Evolutionary conservation across 2,113 vertebrate genomes (phyloP).

Genomic region (Cololabis saira): DNA sequence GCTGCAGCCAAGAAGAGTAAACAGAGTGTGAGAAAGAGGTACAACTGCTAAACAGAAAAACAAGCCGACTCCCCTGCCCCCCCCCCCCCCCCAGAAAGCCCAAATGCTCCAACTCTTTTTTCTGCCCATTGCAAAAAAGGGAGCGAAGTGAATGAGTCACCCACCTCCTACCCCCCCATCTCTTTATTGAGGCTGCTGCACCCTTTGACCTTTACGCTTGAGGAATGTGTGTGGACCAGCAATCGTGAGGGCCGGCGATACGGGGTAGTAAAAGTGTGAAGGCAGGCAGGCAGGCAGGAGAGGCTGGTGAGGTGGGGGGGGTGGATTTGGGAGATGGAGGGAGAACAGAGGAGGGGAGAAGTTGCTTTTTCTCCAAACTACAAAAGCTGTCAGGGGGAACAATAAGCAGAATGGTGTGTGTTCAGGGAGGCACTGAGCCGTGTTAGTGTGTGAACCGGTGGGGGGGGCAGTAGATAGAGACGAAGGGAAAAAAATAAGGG

Average conservation of each 20-base stretch:
- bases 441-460: constrained; percentile 77
- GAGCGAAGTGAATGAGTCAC: constrained; percentile 74
- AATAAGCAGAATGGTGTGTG: constrained; percentile 80
- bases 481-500: background rate
- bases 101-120: constrained; percentile 28
- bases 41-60: constrained; percentile 50
- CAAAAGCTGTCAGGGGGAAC: constrained; percentile 83
- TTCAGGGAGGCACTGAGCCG: constrained; percentile 80
- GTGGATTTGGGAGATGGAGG: too few species aligned
- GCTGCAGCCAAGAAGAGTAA: constrained; percentile 67
- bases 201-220: constrained; percentile 82
- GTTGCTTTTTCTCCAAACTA: constrained; percentile 75
- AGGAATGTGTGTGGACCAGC: constrained; percentile 76
- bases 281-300: constrained; percentile 23
- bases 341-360: constrained; percentile 37
- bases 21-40: constrained; percentile 63
- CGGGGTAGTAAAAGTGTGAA: constrained; percentile 37
- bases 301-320: constrained; percentile 15
- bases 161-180: constrained; percentile 55
- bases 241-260: constrained; percentile 28
- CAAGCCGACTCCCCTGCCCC: constrained; percentile 7
- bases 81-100: background rate
- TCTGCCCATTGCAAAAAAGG: constrained; percentile 59
- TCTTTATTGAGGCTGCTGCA: constrained; percentile 83
- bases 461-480: background rate